These are phyloP conservation scores for Nasonia vitripennis DNA, from an alignment of 1,140 invertebrate genomes.

Conservation along the genomic window DNA sequence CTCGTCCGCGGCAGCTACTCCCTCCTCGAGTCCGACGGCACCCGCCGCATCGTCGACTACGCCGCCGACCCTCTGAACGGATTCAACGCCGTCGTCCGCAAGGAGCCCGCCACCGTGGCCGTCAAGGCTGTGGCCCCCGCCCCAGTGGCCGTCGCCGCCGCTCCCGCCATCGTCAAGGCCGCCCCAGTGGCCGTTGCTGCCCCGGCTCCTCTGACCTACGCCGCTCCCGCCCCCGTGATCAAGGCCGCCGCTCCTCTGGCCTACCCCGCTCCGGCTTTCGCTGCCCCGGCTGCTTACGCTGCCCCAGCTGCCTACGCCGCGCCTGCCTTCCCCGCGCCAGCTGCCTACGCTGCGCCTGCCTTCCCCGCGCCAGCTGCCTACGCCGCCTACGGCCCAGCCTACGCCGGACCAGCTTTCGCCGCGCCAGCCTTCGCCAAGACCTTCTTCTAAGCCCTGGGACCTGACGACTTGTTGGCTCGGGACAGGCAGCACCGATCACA, in stretches of 20 bases:
- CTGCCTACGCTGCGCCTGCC: slow-evolving; percentile 21
- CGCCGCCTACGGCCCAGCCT: slow-evolving; percentile 40
- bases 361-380: slow-evolving; percentile 48
- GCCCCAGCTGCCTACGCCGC: slow-evolving; percentile 42
- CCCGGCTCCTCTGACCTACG: slow-evolving; percentile 39
- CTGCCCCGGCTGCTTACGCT: slow-evolving; percentile 38
- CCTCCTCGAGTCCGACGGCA: slow-evolving; percentile 70
- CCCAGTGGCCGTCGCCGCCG: slow-evolving; percentile 51
- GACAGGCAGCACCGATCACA: too few relatives aligned
- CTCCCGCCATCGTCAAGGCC: slow-evolving; percentile 47
- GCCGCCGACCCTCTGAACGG: slow-evolving; percentile 72
- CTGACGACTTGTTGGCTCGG: background rate
- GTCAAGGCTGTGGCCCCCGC: slow-evolving; percentile 58
- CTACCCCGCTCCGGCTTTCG: slow-evolving; percentile 44
- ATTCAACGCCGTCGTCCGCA: slow-evolving; percentile 78
- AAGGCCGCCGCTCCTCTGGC: slow-evolving; percentile 48
- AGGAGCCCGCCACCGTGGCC: slow-evolving; percentile 73
- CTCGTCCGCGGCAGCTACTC: slow-evolving; percentile 77
- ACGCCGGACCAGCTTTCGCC: slow-evolving; percentile 45
- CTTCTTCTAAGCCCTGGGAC: slow-evolving; percentile 30
- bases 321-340: slow-evolving; percentile 45
- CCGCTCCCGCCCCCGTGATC: slow-evolving; percentile 42
- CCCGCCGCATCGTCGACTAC: slow-evolving; percentile 62
- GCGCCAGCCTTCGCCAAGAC: slow-evolving; percentile 41
- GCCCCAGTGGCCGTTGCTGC: slow-evolving; percentile 50